A percentile compares a stretch with the other conserved stretches of the same genome.
phyloP scores from a whole-genome alignment of 2,797 vertebrate species.

The Microctenopoma lineatum region DNA sequence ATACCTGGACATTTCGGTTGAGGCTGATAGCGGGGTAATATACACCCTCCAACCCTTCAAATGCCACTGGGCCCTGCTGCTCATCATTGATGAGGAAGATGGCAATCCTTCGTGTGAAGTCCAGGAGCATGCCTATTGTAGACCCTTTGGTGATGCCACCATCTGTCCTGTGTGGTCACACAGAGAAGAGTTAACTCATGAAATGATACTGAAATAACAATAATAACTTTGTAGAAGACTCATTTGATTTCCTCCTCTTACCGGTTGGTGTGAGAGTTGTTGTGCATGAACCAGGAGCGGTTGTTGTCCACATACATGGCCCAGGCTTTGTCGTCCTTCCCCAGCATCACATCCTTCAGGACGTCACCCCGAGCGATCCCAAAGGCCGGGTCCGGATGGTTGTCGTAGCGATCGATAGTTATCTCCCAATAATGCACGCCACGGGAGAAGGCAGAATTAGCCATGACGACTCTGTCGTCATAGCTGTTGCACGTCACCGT shows the following conservation, averaged over 20 bases:
- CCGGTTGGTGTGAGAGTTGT: conserved; percentile 99
- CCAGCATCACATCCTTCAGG: conserved; percentile 96
- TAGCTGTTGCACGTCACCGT: conserved; percentile 98
- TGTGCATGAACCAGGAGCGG: conserved; percentile 99
- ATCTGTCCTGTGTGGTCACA: conserved; percentile 86
- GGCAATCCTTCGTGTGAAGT: conserved; percentile 90
- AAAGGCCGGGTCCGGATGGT: conserved; percentile 97
- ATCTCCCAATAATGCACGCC: conserved; percentile 99
- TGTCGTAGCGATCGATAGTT: conserved; percentile 95
- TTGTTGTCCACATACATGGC: conserved; percentile 99
- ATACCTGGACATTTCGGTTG: conserved; percentile 98
- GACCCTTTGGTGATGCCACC: conserved; percentile 94
- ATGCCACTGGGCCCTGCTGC: conserved; percentile 97
- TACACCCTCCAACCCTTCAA: conserved; percentile 92
- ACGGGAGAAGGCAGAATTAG: conserved; percentile 93
- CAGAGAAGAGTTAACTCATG: neutral
- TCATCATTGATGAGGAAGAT: conserved; percentile 98
- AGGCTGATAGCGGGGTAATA: conserved; percentile 97
- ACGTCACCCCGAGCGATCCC: conserved; percentile 93
- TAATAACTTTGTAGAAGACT: neutral
- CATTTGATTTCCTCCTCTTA: conserved; percentile 54
- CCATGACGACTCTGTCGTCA: conserved; percentile 95
- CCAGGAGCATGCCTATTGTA: conserved; percentile 93
- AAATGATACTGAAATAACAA: neutral
- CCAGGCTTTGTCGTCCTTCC: conserved; percentile 98